phyloP scores from a whole-genome alignment of 1,140 invertebrate species.

The Drosophila subobscura region DNA sequence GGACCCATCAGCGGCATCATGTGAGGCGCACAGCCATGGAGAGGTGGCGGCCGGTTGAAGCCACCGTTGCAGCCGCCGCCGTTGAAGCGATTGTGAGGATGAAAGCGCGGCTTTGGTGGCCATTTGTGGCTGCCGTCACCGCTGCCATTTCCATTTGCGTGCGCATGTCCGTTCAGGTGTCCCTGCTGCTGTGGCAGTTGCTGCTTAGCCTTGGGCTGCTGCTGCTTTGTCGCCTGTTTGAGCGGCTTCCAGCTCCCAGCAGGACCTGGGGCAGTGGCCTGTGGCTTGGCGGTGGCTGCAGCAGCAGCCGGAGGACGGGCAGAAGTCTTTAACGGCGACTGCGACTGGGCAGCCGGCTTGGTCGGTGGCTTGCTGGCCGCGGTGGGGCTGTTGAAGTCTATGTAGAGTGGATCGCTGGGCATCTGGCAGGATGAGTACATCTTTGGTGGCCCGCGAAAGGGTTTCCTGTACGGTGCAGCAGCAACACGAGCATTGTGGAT shows the following conservation, averaged over 20 bases:
- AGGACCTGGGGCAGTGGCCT: constrained; percentile 7
- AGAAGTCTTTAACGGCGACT: too few species aligned
- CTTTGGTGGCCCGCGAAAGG: constrained; percentile 47
- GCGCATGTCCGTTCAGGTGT: constrained; percentile 9
- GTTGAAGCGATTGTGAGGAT: constrained; percentile 46
- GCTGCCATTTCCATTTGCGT: constrained; percentile 44
- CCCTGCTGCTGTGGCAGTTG: constrained; percentile 45
- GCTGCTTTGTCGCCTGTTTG: constrained; percentile 49
- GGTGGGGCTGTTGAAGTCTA: constrained; percentile 77
- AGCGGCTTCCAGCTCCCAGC: constrained; percentile 43
- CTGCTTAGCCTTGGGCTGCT: constrained; percentile 39
- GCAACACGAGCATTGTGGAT: constrained; percentile 48
- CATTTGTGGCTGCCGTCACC: constrained; percentile 32
- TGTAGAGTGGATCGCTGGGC: constrained; percentile 81
- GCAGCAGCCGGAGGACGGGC: too few species aligned
- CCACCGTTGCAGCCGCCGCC: constrained; percentile 39
- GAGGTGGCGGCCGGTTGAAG: constrained; percentile 31
- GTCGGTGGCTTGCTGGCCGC: constrained; percentile 18
- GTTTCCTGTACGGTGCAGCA: constrained; percentile 65
- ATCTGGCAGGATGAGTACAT: constrained; percentile 76
- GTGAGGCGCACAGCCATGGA: constrained; percentile 37
- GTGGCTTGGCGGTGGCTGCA: constrained; percentile 27
- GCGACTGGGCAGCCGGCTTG: constrained; percentile 3
- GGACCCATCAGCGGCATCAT: constrained; percentile 55
- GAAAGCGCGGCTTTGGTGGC: constrained; percentile 50